Evolutionary conservation across 1,140 invertebrate genomes (phyloP), one percentile per base, ranked within the genome.

Genomic region (Andrena cerasifolii): DNA sequence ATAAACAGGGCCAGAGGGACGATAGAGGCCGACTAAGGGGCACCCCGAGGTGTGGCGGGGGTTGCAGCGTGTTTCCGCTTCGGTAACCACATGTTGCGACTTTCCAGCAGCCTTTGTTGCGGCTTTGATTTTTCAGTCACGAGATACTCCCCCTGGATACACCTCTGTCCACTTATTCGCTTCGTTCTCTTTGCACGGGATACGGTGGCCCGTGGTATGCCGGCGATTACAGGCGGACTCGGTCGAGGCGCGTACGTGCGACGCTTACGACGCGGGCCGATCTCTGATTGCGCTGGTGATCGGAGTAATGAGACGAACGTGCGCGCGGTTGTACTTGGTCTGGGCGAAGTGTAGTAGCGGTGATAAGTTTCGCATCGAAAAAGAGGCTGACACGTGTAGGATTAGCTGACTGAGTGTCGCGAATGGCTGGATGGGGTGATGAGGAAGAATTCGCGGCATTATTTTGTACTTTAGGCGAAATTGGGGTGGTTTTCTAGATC

Each of bases 31-130:
- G 61, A 28, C 16, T 3, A 12, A 3, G n/a, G 14, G 14, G 12
- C 12, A 43, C 66, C 54, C 33, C 12, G 54, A 77, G 7, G 66
- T 31, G 45, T 65, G 66, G 45, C 74, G 66, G 45, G 51, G 47
- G 66, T 43, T 53, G 45, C n/a, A 45, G 12, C 47, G 21, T 26
- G 56, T 59, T 78, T 78, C 70, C 71, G 85, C 66, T 45, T 70
- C 88, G 89, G 82, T 87, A 84, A 85, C 87, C 89, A 89, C 87
- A 90, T 90, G 89, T 88, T 88, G 88, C 86, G 65, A 78, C 75
- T 81, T 76, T 78, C 24, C 45, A 67, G 16, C 49, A 61, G 24
- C 80, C 67, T 85, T 87, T 86, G 78, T 81, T 79, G 56, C 51
- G n/a, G 7, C 40, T 18, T 45, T 74, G 49, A 31, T 56, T 77